Evolutionary conservation across 2,113 vertebrate genomes (phyloP), one percentile per base, ranked within the genome.

Genomic region (Montifringilla adamsi): DNA sequence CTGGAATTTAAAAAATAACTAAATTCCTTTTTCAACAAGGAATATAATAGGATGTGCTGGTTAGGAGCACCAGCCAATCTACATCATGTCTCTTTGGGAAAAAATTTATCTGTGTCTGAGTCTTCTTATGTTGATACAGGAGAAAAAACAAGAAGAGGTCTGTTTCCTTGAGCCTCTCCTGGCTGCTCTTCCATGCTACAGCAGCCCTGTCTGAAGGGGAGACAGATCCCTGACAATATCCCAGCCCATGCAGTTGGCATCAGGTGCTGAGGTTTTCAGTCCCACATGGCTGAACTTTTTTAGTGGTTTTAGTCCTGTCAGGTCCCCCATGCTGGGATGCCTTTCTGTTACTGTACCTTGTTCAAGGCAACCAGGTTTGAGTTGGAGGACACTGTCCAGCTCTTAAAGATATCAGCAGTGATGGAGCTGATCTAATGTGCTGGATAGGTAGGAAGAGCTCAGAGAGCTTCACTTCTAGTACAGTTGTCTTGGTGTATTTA

Each of bases 241-340:
- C 47, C 16, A 10, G 60, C 37, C n/a, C 62, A 2, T 55, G 28
- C n/a, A 23, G 20, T 41, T 78, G 3, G 2, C 41, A 3, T 37
- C 41, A 62, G n/a, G 31, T 82, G 47, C 69, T 35, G 62, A 64
- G 56, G 18, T 35, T 88, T 82, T 55, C 70, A 44, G 52, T 53
- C 41, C 7, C 13, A 6, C 0, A 0, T 23, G 11, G 13, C 0
- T 90, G 33, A 87, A 50, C 3, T 17, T 33, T 18, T 72, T 39
- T 10, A 17, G 23, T 81, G 16, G 18, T 15, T 70, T 80, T 70
- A 20, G 2, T 62, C 21, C 35, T 60, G 33, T 37, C 4, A 18
- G 19, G 24, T 64, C 5, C 19, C 6, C 4, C 2, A 3, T 62
- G 26, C 15, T 44, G 7, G 11, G 10, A 30, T 81, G 43, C 18